Evolutionary conservation across 2,888 invertebrate species (phyloP).

Genomic region (Abscondita cerata): DNA sequence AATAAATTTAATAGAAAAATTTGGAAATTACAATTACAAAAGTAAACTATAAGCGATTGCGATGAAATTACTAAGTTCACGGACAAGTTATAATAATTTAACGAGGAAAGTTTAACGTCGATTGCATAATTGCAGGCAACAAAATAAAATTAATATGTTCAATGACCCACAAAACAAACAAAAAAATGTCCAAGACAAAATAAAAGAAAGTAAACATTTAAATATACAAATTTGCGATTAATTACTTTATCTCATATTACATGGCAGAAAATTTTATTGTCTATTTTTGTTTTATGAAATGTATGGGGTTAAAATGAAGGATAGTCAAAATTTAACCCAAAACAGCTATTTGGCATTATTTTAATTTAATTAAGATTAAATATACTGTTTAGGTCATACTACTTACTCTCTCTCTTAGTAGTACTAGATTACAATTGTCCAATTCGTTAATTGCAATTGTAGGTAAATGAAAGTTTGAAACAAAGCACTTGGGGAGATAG

Average conservation of each 20-base stretch:
- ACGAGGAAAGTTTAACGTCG: too few species aligned
- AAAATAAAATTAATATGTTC: too few species aligned
- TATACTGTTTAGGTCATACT: constrained; percentile 25
- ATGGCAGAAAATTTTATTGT: not conserved
- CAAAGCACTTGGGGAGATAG: constrained; percentile 40
- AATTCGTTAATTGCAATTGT: constrained; percentile 17
- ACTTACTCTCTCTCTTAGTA: constrained; percentile 21
- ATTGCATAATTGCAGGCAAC: too few species aligned
- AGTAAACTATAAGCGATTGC: too few species aligned
- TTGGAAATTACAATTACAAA: too few species aligned
- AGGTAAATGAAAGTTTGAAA: constrained; percentile 27
- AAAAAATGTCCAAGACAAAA: not conserved
- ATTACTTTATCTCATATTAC: constrained; percentile 2
- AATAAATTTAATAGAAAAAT: too few species aligned
- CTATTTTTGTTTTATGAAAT: not conserved
- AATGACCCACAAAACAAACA: not conserved
- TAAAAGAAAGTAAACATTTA: constrained; percentile 8
- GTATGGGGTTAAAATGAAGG: too few species aligned
- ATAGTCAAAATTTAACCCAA: too few species aligned
- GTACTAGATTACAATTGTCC: constrained; percentile 27
- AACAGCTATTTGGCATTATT: too few species aligned
- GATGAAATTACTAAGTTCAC: too few species aligned
- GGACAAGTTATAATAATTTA: too few species aligned
- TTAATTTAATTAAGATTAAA: constrained; percentile 16
- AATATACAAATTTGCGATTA: constrained; percentile 2